Evolutionary conservation across 2,888 invertebrate genomes (phyloP).

Genomic region (Crocallis elinguaria): DNA sequence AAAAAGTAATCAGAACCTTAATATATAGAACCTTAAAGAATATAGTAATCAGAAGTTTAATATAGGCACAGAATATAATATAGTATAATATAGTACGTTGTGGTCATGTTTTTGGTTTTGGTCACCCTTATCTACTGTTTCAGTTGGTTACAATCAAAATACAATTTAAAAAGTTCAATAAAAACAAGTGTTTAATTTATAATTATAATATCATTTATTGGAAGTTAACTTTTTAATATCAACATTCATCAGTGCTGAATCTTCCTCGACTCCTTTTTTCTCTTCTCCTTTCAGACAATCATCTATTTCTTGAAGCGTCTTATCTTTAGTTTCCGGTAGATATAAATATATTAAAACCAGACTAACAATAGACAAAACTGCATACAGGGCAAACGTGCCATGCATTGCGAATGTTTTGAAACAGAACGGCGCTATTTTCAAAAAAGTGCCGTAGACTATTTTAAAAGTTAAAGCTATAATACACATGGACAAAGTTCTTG

Average conservation of each 20-base stretch:
- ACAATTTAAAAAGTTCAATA: no score
- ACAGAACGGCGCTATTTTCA: constrained; percentile 46
- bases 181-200: no score
- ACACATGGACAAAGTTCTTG: constrained; percentile 40
- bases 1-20: no score
- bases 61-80: no score
- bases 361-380: constrained; percentile 28
- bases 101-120: no score
- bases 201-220: no score
- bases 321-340: constrained; percentile 57
- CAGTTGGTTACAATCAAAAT: no score
- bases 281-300: constrained; percentile 29
- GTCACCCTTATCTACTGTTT: no score
- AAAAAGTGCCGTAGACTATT: constrained; percentile 16
- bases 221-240: not conserved
- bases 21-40: no score
- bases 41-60: no score
- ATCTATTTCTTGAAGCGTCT: constrained; percentile 51
- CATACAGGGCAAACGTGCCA: constrained; percentile 47
- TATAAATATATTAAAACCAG: constrained; percentile 43
- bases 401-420: constrained; percentile 44
- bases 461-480: constrained; percentile 23
- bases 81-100: no score
- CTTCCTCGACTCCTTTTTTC: constrained; percentile 3
- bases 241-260: not conserved